These are phyloP conservation scores for Drosophila paulistorum DNA, from an alignment of 1,140 invertebrate genomes.

Conservation along the genomic window DNA sequence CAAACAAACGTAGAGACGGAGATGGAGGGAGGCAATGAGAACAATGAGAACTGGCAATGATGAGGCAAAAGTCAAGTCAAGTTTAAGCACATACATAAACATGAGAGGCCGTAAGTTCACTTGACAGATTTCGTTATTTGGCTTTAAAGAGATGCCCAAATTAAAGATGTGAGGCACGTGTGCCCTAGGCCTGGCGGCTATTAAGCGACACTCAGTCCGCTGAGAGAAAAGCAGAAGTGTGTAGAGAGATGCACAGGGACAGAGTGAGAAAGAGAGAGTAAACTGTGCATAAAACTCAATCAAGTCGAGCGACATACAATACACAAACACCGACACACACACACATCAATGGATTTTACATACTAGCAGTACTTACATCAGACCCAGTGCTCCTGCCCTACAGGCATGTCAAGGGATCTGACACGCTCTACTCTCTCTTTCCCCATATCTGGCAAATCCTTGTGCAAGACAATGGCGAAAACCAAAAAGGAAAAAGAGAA, in stretches of 20 bases:
- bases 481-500: slow-evolving; percentile 39
- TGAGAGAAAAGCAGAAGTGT: background rate
- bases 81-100: slow-evolving; percentile 43
- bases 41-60: slow-evolving; percentile 50
- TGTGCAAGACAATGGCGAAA: slow-evolving; percentile 54
- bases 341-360: slow-evolving; percentile 60
- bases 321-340: slow-evolving; percentile 41
- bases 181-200: slow-evolving; percentile 58
- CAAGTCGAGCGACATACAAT: slow-evolving; percentile 65
- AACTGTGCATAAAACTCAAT: slow-evolving; percentile 81
- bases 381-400: slow-evolving; percentile 28
- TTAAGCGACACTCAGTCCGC: slow-evolving; percentile 60
- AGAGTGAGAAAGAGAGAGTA: slow-evolving; percentile 31
- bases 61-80: slow-evolving; percentile 55
- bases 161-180: slow-evolving; percentile 75
- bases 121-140: background rate
- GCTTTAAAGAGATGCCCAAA: slow-evolving; percentile 26
- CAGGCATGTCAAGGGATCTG: slow-evolving; percentile 74
- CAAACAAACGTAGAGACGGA: slow-evolving; percentile 22
- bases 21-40: background rate
- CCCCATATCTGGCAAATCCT: slow-evolving; percentile 56
- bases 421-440: slow-evolving; percentile 67
- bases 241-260: background rate
- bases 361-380: slow-evolving; percentile 33
- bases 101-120: slow-evolving; percentile 6